Conservation (phyloP, 1,140 invertebrate genomes). For the Psix sp. region DNA sequence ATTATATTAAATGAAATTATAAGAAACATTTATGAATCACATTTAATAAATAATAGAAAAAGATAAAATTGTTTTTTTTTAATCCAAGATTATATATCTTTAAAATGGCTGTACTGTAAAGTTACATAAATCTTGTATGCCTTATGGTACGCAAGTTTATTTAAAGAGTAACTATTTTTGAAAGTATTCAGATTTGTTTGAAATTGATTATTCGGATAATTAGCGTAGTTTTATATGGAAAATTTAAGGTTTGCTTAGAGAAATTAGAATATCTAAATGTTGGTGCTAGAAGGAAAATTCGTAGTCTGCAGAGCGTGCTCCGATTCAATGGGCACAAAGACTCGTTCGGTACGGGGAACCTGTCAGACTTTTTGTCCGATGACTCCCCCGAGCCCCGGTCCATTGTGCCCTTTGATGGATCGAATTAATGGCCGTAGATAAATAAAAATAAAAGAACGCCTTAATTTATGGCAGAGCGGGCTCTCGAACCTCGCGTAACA, state of each 20-base stretch:
- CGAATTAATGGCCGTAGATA: slow-evolving; percentile 49
- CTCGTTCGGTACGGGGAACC: slow-evolving; percentile 44
- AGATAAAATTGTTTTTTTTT: too few relatives aligned
- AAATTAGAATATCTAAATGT: slow-evolving; percentile 16
- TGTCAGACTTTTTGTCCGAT: slow-evolving; percentile 49
- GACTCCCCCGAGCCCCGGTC: slow-evolving; percentile 40
- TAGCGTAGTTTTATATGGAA: too few relatives aligned
- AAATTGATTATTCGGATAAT: neutral
- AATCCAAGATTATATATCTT: too few relatives aligned
- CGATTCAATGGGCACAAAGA: slow-evolving; percentile 34
- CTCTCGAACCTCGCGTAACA: slow-evolving; percentile 35
- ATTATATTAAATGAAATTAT: too few relatives aligned
- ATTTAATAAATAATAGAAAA: too few relatives aligned
- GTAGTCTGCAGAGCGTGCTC: slow-evolving; percentile 7
- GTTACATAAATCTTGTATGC: too few relatives aligned
- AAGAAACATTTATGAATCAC: too few relatives aligned
- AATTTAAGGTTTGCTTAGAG: too few relatives aligned
- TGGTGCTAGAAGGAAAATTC: slow-evolving; percentile 14
- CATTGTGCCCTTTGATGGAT: slow-evolving; percentile 54
- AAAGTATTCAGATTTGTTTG: too few relatives aligned
- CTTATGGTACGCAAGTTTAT: too few relatives aligned
- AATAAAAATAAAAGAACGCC: slow-evolving; percentile 49
- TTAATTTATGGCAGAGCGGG: slow-evolving; percentile 44
- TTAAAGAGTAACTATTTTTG: too few relatives aligned
- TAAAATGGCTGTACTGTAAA: too few relatives aligned